Conservation (phyloP, 1,140 invertebrate species). For the Thalassaphorura encarpata region DNA sequence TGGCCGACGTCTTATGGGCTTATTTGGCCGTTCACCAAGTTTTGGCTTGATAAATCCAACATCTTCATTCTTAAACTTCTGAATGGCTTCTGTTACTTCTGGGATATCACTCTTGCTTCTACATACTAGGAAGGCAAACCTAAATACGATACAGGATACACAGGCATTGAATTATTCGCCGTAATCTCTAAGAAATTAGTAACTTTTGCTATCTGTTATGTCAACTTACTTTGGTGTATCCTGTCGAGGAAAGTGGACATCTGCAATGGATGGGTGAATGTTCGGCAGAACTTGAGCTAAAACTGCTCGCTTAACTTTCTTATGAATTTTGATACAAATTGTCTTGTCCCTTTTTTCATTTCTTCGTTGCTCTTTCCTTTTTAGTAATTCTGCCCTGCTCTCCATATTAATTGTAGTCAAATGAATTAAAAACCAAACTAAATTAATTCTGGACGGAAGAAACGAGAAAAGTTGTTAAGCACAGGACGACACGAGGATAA, state of each 20-base stretch:
- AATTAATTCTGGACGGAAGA: no score
- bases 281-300: neutral
- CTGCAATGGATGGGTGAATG: conserved; percentile 1
- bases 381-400: neutral
- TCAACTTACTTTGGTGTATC: conserved; percentile 1
- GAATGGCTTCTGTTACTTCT: neutral
- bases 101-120: neutral
- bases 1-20: neutral
- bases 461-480: no score
- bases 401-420: neutral
- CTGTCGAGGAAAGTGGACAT: conserved; percentile 7
- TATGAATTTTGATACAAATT: neutral
- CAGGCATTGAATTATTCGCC: neutral
- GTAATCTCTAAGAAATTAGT: neutral
- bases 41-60: conserved; percentile 7
- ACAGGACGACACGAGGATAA: no score
- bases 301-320: neutral
- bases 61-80: neutral
- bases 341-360: conserved; percentile 3
- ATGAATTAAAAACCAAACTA: no score
- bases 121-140: neutral
- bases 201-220: neutral
- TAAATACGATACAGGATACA: no score
- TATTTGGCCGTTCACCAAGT: no score
- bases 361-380: neutral